Evolutionary conservation across 2,113 vertebrate genomes (phyloP).

Genomic region (Phrynosoma blainvillii): DNA sequence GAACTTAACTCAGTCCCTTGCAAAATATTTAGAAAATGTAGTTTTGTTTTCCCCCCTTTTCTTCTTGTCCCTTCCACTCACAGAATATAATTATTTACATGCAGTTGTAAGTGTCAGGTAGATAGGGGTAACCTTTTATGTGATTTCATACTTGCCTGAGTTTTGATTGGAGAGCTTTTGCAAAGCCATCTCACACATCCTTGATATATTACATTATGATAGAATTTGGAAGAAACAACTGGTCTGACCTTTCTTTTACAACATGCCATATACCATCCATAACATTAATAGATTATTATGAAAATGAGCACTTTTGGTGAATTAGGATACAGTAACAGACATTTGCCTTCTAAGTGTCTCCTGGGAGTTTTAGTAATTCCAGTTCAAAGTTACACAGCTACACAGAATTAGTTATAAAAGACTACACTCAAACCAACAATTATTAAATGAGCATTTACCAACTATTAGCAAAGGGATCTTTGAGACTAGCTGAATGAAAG

Average conservation of each 20-base stretch:
- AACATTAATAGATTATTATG: constrained; percentile 37
- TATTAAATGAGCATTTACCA: too few species aligned
- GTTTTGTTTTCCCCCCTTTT: too few species aligned
- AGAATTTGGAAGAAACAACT: neutral
- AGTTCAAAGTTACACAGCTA: constrained; percentile 16
- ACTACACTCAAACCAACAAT: too few species aligned
- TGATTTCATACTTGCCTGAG: constrained; percentile 1
- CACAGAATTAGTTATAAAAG: too few species aligned
- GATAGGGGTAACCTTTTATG: neutral
- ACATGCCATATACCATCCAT: neutral
- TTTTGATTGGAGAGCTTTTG: constrained; percentile 4
- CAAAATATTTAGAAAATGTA: too few species aligned
- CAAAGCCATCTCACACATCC: neutral
- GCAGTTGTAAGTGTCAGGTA: neutral
- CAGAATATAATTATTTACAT: neutral
- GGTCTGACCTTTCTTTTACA: constrained; percentile 44
- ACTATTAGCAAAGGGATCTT: too few species aligned
- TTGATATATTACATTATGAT: neutral
- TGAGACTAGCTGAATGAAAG: too few species aligned
- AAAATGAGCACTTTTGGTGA: constrained; percentile 25
- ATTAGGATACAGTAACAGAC: constrained; percentile 24
- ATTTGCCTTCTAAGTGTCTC: neutral
- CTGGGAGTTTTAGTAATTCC: constrained; percentile 26
- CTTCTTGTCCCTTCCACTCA: neutral
- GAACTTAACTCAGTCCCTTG: neutral